These are phyloP conservation scores for Oopsacas minuta DNA, from an alignment of 37 sponge, comb jelly and placozoan genomes.

Conservation along the genomic window DNA sequence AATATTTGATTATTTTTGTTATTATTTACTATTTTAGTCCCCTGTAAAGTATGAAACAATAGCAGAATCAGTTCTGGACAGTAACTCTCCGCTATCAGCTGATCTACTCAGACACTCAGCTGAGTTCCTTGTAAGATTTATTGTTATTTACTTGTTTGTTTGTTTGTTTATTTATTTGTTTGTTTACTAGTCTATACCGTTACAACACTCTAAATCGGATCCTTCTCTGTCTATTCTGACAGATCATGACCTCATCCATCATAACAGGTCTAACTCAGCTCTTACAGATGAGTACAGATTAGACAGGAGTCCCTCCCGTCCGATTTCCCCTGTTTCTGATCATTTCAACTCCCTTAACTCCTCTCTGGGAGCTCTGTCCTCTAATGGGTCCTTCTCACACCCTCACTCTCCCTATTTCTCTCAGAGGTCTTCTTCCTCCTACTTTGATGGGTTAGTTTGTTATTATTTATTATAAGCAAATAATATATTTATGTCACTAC, in stretches of 20 bases:
- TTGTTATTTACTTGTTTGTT: not conserved
- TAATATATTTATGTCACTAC: not conserved
- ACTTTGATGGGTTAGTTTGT: not conserved
- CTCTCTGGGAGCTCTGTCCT: slow-evolving; percentile 1
- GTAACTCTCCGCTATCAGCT: not conserved
- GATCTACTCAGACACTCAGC: not conserved
- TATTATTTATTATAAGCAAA: no score
- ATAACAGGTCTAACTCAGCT: not conserved
- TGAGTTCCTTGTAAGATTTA: not conserved
- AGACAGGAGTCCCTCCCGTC: not conserved
- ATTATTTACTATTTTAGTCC: not conserved
- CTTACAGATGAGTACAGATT: not conserved
- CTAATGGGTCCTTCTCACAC: slow-evolving; percentile 1
- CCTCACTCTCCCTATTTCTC: slow-evolving; percentile 15
- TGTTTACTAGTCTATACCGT: not conserved
- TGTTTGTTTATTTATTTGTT: not conserved
- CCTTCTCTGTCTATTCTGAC: not conserved
- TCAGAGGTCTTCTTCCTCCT: not conserved
- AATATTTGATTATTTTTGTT: not conserved
- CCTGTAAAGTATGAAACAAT: slow-evolving; percentile 2
- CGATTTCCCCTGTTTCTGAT: not conserved
- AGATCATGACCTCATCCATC: not conserved
- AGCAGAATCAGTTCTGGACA: slow-evolving; percentile 5
- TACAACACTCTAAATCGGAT: not conserved
- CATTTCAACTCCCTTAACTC: slow-evolving; percentile 3